Evolutionary conservation across 2,888 invertebrate species (phyloP).

Genomic region (Habroteleia sp.): DNA sequence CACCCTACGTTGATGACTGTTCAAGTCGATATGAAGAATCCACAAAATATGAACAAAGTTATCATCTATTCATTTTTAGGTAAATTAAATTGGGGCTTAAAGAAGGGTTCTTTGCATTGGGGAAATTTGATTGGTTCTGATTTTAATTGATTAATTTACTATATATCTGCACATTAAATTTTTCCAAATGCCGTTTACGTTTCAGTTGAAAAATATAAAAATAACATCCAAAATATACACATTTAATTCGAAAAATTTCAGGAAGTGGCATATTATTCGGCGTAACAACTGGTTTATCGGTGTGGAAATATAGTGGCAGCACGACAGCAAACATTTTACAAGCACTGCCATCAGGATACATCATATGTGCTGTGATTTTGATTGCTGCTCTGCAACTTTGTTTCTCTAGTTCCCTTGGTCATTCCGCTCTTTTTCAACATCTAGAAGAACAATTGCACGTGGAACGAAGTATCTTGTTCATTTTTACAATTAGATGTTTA

Average conservation of each 20-base stretch:
- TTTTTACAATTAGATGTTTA: no score
- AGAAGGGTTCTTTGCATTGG: no score
- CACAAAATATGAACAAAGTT: slow-evolving; percentile 87
- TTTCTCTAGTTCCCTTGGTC: slow-evolving; percentile 89
- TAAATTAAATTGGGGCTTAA: no score
- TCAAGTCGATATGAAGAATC: slow-evolving; percentile 94
- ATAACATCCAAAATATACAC: no score
- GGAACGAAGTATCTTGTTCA: slow-evolving; percentile 84
- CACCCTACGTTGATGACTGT: slow-evolving; percentile 93
- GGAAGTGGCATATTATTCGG: slow-evolving; percentile 83
- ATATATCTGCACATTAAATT: no score
- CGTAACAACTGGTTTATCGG: slow-evolving; percentile 85
- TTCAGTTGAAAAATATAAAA: no score
- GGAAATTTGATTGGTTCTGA: no score
- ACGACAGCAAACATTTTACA: slow-evolving; percentile 86
- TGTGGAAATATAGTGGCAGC: slow-evolving; percentile 85
- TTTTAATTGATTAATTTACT: no score
- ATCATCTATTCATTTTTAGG: slow-evolving; percentile 87
- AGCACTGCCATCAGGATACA: slow-evolving; percentile 84
- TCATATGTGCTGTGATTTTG: slow-evolving; percentile 86
- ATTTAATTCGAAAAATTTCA: no score
- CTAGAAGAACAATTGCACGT: slow-evolving; percentile 89
- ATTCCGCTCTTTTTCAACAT: slow-evolving; percentile 91
- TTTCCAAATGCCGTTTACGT: no score
- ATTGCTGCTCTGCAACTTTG: slow-evolving; percentile 90